Evolutionary conservation across 1,140 invertebrate genomes (phyloP).

Genomic region (Mactra quadrangularis): DNA sequence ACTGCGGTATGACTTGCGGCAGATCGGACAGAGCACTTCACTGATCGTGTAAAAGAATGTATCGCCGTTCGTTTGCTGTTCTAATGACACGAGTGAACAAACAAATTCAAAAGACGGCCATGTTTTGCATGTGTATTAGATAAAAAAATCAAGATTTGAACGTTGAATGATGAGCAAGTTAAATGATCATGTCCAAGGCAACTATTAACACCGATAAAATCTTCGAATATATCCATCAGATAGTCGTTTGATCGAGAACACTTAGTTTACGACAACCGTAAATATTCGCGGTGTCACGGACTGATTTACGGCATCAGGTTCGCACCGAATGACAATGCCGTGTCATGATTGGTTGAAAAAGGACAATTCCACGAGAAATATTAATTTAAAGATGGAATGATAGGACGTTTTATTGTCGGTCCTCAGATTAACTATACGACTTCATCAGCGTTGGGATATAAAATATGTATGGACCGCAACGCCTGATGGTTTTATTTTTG

Average conservation of each 20-base stretch:
- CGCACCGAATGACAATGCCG: conserved; percentile 42
- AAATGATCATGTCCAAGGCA: conserved; percentile 53
- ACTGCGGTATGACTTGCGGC: too few relatives aligned
- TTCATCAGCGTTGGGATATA: conserved; percentile 39
- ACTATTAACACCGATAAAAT: conserved; percentile 47
- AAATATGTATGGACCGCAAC: conserved; percentile 27
- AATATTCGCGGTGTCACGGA: conserved; percentile 33
- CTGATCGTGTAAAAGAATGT: not conserved
- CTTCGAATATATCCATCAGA: conserved; percentile 44
- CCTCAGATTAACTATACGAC: conserved; percentile 35
- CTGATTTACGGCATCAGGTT: conserved; percentile 37
- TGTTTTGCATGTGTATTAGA: conserved; percentile 22
- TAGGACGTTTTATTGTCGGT: conserved; percentile 41
- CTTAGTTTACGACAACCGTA: conserved; percentile 54
- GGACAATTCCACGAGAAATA: conserved; percentile 38
- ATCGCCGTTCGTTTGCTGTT: too few relatives aligned
- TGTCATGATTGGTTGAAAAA: conserved; percentile 48
- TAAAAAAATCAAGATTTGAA: conserved; percentile 27
- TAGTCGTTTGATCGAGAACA: conserved; percentile 40
- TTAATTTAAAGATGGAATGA: conserved; percentile 37
- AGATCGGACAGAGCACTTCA: not conserved
- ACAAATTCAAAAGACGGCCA: conserved; percentile 29
- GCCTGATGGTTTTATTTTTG: conserved; percentile 32
- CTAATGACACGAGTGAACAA: conserved; percentile 11
- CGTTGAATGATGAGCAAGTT: conserved; percentile 27